phyloP scores from a whole-genome alignment of 2,113 vertebrate species.

The Elachura formosa region DNA sequence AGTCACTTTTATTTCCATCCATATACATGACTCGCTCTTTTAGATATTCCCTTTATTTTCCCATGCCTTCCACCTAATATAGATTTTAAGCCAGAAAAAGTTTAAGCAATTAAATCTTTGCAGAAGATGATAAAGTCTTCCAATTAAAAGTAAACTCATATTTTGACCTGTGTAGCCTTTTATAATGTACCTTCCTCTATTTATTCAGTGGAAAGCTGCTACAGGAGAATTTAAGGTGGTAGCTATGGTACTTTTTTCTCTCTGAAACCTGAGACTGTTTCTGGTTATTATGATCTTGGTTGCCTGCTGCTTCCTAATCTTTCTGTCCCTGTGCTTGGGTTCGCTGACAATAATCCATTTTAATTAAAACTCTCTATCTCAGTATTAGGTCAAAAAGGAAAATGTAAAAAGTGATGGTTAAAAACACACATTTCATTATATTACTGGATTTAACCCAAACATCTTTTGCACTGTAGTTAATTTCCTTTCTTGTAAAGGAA shows the following conservation, averaged over 20 bases:
- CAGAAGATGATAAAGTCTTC: not conserved
- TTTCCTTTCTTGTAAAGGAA: not conserved
- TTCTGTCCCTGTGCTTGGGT: not conserved
- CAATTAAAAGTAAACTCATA: not conserved
- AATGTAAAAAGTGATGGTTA: not conserved
- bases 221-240: not conserved
- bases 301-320: not conserved
- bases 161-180: not conserved
- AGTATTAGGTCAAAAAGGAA: not conserved
- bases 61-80: not conserved
- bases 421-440: constrained; percentile 1
- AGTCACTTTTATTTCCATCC: not conserved
- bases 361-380: not conserved
- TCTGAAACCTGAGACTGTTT: not conserved
- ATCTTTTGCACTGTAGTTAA: not conserved
- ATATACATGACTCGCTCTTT: not conserved
- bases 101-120: not conserved
- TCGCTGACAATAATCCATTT: not conserved
- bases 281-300: not conserved
- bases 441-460: not conserved
- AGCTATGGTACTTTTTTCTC: not conserved
- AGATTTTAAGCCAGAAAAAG: not conserved
- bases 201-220: not conserved
- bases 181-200: not conserved
- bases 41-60: not conserved